Evolutionary conservation across 2,888 invertebrate genomes (phyloP).

Genomic region (Zootermopsis nevadensis): DNA sequence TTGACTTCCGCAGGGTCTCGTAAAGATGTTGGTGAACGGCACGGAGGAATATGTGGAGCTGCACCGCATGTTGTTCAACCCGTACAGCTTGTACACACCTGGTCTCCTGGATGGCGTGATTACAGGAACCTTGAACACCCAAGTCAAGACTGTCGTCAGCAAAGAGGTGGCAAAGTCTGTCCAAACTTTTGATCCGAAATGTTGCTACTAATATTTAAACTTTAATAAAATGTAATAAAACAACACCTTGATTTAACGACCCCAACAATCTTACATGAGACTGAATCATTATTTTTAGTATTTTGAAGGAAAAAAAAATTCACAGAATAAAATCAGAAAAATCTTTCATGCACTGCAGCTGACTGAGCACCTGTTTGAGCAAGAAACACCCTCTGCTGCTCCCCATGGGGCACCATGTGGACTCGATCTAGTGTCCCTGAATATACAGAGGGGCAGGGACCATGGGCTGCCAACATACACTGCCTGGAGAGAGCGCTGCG

Average conservation of each 20-base stretch:
- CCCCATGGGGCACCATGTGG: constrained; percentile 69
- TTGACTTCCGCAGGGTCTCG: constrained; percentile 70
- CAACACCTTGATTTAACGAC: too few species aligned
- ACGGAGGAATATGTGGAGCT: constrained; percentile 74
- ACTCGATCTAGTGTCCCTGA: constrained; percentile 85
- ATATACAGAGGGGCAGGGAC: constrained; percentile 90
- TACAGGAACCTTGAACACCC: constrained; percentile 74
- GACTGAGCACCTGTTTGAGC: constrained; percentile 76
- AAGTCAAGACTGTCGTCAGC: constrained; percentile 72
- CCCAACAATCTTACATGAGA: too few species aligned
- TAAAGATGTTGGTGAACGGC: constrained; percentile 70
- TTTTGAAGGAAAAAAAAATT: too few species aligned
- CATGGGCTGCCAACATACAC: constrained; percentile 86
- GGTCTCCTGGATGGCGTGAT: constrained; percentile 74
- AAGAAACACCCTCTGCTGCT: constrained; percentile 57
- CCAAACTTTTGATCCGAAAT: too few species aligned
- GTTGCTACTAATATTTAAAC: too few species aligned
- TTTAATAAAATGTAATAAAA: too few species aligned
- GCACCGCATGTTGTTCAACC: constrained; percentile 85
- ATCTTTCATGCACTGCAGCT: constrained; percentile 64
- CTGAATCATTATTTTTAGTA: too few species aligned
- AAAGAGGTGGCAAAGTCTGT: constrained; percentile 69
- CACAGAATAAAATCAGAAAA: too few species aligned
- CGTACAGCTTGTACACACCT: constrained; percentile 74
- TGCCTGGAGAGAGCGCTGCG: constrained; percentile 81